These are phyloP conservation scores for Myiotriccus ornatus DNA, from an alignment of 2,797 vertebrate genomes.

Conservation along the genomic window DNA sequence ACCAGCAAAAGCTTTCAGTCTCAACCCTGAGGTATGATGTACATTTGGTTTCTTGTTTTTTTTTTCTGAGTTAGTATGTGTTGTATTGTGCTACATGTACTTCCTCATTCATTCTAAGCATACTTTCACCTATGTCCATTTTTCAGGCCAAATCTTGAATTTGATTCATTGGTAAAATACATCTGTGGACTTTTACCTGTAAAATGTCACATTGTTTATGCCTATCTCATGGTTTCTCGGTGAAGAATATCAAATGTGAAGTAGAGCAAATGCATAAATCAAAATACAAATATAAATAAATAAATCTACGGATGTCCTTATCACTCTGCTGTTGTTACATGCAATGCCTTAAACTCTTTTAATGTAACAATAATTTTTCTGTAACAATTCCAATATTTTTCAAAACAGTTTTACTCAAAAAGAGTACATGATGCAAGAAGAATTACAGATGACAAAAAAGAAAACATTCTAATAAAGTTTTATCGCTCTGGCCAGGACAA, in stretches of 20 bases:
- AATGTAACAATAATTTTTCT: not conserved
- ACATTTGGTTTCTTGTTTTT: not conserved
- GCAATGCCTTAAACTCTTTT: not conserved
- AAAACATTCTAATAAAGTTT: not conserved
- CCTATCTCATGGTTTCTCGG: not conserved
- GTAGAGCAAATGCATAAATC: not conserved
- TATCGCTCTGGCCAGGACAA: not conserved
- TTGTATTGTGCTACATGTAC: not conserved
- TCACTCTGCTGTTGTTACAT: not conserved
- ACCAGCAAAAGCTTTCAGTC: slow-evolving; percentile 97
- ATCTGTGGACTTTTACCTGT: not conserved
- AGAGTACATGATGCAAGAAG: not conserved
- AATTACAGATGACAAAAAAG: not conserved
- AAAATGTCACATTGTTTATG: not conserved
- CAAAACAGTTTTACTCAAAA: not conserved
- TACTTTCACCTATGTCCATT: not conserved
- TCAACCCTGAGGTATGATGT: slow-evolving; percentile 92
- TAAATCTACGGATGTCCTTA: not conserved
- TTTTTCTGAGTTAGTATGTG: not conserved
- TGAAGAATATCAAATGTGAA: not conserved
- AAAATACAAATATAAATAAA: not conserved
- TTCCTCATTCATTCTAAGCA: not conserved
- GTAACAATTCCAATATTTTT: not conserved
- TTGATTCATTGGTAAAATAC: not conserved
- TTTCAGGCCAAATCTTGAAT: not conserved